Conservation (phyloP, 2,797 vertebrate genomes). For the Otolemur crassicaudatus region DNA sequence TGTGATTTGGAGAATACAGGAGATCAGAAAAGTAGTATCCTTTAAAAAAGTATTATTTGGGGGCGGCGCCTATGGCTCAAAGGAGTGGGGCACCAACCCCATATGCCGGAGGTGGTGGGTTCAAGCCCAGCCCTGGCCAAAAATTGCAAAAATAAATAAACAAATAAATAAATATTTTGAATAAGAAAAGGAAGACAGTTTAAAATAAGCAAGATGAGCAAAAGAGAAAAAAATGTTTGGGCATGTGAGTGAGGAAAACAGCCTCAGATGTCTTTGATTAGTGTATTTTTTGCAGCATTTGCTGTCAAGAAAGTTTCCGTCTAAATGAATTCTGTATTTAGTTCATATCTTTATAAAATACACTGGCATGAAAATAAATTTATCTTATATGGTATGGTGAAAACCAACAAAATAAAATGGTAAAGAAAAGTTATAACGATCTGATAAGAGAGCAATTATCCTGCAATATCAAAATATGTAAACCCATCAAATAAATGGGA, state of each 20-base stretch:
- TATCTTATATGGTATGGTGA: neutral
- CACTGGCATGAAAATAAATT: neutral
- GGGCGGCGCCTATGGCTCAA: too few relatives aligned
- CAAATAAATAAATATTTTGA: neutral
- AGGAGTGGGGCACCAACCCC: too few relatives aligned
- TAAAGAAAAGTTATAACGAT: constrained; percentile 1
- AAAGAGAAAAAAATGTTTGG: constrained; percentile 3
- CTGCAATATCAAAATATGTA: neutral
- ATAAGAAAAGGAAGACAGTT: neutral
- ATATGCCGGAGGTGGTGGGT: too few relatives aligned
- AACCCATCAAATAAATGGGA: constrained; percentile 25
- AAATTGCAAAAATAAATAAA: too few relatives aligned
- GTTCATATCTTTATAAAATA: constrained; percentile 18
- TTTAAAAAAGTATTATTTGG: constrained; percentile 51
- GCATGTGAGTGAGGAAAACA: constrained; percentile 24
- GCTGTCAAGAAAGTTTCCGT: constrained; percentile 51
- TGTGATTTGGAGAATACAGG: neutral
- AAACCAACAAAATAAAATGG: constrained; percentile 31
- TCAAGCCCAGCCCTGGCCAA: too few relatives aligned
- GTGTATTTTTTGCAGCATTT: constrained; percentile 11
- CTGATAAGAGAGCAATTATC: neutral
- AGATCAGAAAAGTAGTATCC: neutral
- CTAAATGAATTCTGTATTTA: constrained; percentile 16
- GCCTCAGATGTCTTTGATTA: constrained; percentile 19
- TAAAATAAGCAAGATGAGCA: neutral